phyloP scores from a whole-genome alignment of 2,888 invertebrate genomes.

The Lamellibrachia satsuma region DNA sequence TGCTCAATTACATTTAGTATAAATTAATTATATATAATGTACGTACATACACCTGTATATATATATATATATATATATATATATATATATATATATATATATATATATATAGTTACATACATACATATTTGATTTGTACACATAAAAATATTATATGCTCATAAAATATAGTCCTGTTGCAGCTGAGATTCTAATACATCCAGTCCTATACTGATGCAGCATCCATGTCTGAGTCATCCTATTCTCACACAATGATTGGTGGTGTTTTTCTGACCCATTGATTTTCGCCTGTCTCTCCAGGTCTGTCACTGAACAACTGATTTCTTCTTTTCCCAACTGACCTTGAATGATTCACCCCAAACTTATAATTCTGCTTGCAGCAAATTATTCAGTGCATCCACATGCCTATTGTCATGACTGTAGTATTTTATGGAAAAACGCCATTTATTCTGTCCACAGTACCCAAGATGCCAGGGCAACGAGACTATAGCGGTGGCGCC shows the following conservation, averaged over 20 bases:
- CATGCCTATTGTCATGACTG: background rate
- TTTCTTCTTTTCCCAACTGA: background rate
- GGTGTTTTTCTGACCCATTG: background rate
- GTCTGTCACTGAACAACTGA: background rate
- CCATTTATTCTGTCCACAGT: background rate
- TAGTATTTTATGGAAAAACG: background rate
- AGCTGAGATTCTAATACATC: background rate
- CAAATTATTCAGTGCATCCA: background rate
- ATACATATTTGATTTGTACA: too few relatives aligned
- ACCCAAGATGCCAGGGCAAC: background rate
- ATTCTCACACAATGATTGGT: background rate
- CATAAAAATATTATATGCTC: too few relatives aligned
- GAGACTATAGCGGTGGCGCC: constrained; percentile 6
- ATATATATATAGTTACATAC: too few relatives aligned
- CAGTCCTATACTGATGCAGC: background rate
- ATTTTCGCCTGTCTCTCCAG: background rate
- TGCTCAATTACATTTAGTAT: too few relatives aligned
- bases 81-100: too few relatives aligned
- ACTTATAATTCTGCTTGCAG: background rate
- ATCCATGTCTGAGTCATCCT: background rate
- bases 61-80: too few relatives aligned
- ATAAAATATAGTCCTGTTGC: background rate
- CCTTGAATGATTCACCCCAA: background rate
- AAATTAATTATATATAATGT: too few relatives aligned
- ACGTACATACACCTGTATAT: too few relatives aligned